Evolutionary conservation across 1,140 invertebrate genomes (phyloP).

Genomic region (Temnothorax curvispinosus): DNA sequence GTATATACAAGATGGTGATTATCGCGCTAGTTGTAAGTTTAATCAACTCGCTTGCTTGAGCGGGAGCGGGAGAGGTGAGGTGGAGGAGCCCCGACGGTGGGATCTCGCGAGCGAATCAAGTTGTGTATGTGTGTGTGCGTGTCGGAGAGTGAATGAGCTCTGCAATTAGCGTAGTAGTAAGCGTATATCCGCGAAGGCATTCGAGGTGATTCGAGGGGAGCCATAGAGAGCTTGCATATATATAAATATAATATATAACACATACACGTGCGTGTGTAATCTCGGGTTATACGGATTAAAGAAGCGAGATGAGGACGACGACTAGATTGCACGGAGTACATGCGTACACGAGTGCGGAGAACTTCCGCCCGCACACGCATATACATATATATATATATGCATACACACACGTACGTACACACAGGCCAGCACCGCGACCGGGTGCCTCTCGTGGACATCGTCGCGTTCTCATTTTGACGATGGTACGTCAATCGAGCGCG

Average conservation of each 20-base stretch:
- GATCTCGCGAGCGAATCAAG: constrained; percentile 42
- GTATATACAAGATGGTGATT: constrained; percentile 66
- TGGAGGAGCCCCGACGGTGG: neutral
- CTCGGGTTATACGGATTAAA: constrained; percentile 77
- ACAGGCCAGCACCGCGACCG: constrained; percentile 19
- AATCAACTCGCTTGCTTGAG: constrained; percentile 65
- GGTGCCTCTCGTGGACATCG: constrained; percentile 19
- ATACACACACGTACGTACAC: neutral
- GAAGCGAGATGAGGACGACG: constrained; percentile 57
- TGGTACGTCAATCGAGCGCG: neutral
- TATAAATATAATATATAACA: constrained; percentile 64
- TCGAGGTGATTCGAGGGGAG: constrained; percentile 58
- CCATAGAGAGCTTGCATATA: constrained; percentile 79
- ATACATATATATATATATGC: constrained; percentile 1
- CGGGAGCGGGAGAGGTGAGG: neutral
- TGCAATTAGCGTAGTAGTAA: constrained; percentile 68
- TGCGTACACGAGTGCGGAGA: constrained; percentile 33
- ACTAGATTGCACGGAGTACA: constrained; percentile 51
- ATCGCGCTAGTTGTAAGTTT: constrained; percentile 62
- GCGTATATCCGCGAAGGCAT: constrained; percentile 71
- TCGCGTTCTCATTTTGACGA: neutral
- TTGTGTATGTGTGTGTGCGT: constrained; percentile 12
- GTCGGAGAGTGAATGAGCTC: constrained; percentile 51
- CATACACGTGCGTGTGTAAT: constrained; percentile 74
- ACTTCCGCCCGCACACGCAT: constrained; percentile 41